phyloP scores from a whole-genome alignment of 1,140 invertebrate genomes.

The Metopolophium dirhodum region DNA sequence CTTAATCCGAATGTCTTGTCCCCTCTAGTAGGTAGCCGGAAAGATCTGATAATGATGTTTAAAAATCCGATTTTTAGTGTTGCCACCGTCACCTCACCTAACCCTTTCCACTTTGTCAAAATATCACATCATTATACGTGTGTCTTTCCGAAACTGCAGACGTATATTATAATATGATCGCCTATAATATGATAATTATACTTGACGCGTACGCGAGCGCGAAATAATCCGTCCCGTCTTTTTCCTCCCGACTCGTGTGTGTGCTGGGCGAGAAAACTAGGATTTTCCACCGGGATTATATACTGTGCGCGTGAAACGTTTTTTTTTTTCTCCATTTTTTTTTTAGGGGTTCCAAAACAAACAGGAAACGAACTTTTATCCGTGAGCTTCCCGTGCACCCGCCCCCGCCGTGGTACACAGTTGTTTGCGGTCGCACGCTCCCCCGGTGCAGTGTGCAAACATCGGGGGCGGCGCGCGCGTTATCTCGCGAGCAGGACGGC shows the following conservation, averaged over 20 bases:
- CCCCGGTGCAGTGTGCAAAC: background rate
- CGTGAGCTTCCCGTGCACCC: background rate
- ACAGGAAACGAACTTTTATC: constrained; percentile 49
- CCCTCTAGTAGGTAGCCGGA: background rate
- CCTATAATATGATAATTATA: background rate
- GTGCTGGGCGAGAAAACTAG: background rate
- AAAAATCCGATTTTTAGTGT: background rate
- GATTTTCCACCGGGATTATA: background rate
- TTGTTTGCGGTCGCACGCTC: constrained; percentile 39
- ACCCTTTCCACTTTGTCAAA: background rate
- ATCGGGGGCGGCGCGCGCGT: background rate
- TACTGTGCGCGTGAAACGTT: background rate
- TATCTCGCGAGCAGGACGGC: constrained; percentile 17
- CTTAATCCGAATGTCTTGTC: background rate
- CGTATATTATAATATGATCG: background rate
- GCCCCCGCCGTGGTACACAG: background rate
- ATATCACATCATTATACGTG: background rate
- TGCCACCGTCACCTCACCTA: no score
- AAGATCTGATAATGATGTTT: background rate
- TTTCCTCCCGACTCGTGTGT: background rate
- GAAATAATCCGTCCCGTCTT: background rate
- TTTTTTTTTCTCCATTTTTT: background rate
- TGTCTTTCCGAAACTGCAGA: background rate
- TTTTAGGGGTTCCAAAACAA: background rate
- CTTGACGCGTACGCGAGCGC: background rate